Percentiles rank a stretch among this genome's conserved stretches.
These are phyloP conservation scores for Osmerus mordax DNA, from an alignment of 2,113 vertebrate species.

Conservation along the genomic window DNA sequence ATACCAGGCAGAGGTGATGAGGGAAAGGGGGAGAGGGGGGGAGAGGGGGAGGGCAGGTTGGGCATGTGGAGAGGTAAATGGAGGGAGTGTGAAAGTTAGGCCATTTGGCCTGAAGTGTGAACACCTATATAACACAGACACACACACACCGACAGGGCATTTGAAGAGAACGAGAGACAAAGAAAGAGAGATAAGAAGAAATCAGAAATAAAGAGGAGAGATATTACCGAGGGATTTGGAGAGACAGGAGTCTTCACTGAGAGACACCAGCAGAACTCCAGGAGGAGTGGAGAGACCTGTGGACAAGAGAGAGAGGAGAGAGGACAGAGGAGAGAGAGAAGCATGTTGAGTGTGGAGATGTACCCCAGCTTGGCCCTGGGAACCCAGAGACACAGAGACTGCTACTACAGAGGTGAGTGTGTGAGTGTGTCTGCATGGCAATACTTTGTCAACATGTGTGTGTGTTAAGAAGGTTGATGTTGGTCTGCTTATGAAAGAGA, in stretches of 20 bases:
- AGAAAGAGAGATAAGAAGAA: too few relatives aligned
- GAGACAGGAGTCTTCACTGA: too few relatives aligned
- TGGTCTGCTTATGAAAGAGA: background rate
- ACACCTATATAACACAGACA: constrained; percentile 69
- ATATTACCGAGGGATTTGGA: too few relatives aligned
- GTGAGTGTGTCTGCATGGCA: constrained; percentile 1
- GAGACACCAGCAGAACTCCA: too few relatives aligned
- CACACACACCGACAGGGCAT: constrained; percentile 16
- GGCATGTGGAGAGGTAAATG: constrained; percentile 24
- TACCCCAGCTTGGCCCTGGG: constrained; percentile 65
- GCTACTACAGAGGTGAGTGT: constrained; percentile 75
- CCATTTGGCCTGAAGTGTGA: constrained; percentile 75
- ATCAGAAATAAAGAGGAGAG: too few relatives aligned
- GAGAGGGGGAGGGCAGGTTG: background rate
- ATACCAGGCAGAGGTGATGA: constrained; percentile 29
- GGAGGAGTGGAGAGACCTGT: too few relatives aligned
- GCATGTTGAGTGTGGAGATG: constrained; percentile 72
- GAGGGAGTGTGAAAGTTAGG: constrained; percentile 54
- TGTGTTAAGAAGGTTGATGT: background rate
- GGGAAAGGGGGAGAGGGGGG: background rate
- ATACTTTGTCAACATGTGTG: background rate
- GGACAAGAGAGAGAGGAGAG: background rate
- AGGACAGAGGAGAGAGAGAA: constrained; percentile 4
- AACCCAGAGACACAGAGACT: constrained; percentile 69
- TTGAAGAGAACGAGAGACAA: background rate